phyloP scores from a whole-genome alignment of 2,113 vertebrate species.

The Pagrus major region DNA sequence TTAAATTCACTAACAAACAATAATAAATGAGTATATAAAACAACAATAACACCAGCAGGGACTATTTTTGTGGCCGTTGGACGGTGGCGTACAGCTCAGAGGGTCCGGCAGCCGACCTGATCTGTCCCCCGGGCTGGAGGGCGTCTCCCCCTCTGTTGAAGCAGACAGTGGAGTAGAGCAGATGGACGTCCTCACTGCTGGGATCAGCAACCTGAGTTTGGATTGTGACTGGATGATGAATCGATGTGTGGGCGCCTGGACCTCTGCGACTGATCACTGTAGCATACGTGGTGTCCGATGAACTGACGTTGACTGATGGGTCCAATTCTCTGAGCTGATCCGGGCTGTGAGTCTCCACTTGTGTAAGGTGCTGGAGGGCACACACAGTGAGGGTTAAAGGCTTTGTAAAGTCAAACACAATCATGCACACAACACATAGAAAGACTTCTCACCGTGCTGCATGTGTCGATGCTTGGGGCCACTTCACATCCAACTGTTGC shows the following conservation, averaged over 20 bases:
- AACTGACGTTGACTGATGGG: neutral
- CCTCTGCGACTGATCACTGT: neutral
- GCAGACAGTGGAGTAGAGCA: neutral
- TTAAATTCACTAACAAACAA: neutral
- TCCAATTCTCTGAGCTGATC: neutral
- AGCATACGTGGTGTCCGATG: neutral
- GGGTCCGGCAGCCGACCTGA: neutral
- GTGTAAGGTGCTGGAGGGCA: neutral
- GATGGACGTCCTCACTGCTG: neutral
- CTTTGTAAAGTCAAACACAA: neutral
- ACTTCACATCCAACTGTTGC: neutral
- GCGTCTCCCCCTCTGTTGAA: neutral
- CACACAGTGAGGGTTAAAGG: neutral
- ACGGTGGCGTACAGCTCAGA: neutral
- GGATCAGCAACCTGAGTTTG: neutral
- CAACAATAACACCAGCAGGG: neutral
- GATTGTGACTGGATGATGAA: neutral
- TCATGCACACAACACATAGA: neutral
- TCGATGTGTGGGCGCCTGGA: neutral
- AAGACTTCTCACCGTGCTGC: neutral
- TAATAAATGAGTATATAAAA: neutral
- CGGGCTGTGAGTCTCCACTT: neutral
- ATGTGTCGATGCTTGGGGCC: neutral
- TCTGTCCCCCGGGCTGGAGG: neutral
- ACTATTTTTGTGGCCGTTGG: neutral